These are phyloP conservation scores for Diloba caeruleocephala DNA, from an alignment of 2,888 invertebrate genomes.

Conservation along the genomic window DNA sequence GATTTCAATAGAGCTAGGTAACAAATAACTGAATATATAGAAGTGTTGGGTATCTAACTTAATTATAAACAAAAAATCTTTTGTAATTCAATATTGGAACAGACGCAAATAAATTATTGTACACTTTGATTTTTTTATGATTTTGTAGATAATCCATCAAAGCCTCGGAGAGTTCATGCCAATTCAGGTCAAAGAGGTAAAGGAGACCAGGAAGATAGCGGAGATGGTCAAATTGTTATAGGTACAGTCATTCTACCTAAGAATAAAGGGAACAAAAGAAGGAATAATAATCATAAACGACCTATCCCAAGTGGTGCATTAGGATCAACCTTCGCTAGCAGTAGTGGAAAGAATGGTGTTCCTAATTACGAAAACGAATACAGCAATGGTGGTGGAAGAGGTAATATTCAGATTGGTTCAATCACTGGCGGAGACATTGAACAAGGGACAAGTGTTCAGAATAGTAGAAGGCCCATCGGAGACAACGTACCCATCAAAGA, in stretches of 20 bases:
- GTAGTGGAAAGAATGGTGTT: not conserved
- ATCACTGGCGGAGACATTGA: constrained; percentile 12
- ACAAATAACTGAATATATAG: too few relatives aligned
- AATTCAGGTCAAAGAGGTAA: constrained; percentile 1
- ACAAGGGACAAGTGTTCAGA: not conserved
- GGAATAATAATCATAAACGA: not conserved
- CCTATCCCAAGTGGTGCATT: not conserved
- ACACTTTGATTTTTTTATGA: not conserved
- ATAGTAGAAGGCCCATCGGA: not conserved
- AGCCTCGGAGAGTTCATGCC: not conserved
- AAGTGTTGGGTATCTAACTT: too few relatives aligned
- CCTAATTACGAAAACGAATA: not conserved
- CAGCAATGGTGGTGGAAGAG: not conserved
- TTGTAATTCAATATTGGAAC: too few relatives aligned
- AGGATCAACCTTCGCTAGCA: not conserved
- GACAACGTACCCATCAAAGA: not conserved
- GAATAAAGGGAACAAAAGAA: constrained; percentile 5
- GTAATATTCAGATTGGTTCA: constrained; percentile 2
- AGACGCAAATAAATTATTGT: constrained; percentile 9
- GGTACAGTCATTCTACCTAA: not conserved
- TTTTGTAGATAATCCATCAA: constrained; percentile 1
- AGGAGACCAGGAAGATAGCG: not conserved
- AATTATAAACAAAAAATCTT: too few relatives aligned
- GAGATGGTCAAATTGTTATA: constrained; percentile 4
- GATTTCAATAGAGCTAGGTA: too few relatives aligned